phyloP scores from a whole-genome alignment of 2,113 vertebrate genomes.

The Rana temporaria region DNA sequence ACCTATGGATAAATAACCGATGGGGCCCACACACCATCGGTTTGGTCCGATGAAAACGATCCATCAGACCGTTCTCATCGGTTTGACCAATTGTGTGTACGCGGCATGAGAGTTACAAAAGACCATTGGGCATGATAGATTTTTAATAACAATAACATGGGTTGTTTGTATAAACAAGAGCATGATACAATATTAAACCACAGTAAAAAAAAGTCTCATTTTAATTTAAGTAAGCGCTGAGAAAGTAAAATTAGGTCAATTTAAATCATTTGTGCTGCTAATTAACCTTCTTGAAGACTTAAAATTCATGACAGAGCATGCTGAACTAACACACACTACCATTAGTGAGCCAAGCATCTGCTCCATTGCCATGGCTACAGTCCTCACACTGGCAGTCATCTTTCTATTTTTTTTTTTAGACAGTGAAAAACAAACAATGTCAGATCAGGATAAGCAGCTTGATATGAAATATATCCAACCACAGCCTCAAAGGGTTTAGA shows the following conservation, averaged over 20 bases:
- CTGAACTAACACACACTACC: conserved; percentile 57
- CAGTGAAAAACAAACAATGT: conserved; percentile 47
- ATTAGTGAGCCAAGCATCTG: conserved; percentile 55
- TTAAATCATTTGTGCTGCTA: conserved; percentile 49
- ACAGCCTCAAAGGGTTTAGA: conserved; percentile 1
- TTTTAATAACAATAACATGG: no score
- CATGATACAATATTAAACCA: no score
- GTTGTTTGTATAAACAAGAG: no score
- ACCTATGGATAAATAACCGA: no score
- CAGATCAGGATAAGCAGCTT: conserved; percentile 42
- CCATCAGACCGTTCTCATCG: no score
- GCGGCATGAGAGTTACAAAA: no score
- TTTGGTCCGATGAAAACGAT: no score
- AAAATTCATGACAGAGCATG: conserved; percentile 48
- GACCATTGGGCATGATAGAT: no score
- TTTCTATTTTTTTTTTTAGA: conserved; percentile 14
- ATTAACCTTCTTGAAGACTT: conserved; percentile 62
- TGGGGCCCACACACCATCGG: no score
- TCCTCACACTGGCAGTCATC: conserved; percentile 27
- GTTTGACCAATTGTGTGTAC: no score
- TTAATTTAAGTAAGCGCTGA: conserved; percentile 5
- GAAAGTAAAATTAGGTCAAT: conserved; percentile 48
- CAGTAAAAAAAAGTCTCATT: no score
- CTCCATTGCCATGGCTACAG: conserved; percentile 49
- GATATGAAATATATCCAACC: conserved; percentile 43